A percentile compares a stretch with the other conserved stretches of the same genome.
phyloP scores from a whole-genome alignment of 2,113 vertebrate species.

The Numida meleagris region DNA sequence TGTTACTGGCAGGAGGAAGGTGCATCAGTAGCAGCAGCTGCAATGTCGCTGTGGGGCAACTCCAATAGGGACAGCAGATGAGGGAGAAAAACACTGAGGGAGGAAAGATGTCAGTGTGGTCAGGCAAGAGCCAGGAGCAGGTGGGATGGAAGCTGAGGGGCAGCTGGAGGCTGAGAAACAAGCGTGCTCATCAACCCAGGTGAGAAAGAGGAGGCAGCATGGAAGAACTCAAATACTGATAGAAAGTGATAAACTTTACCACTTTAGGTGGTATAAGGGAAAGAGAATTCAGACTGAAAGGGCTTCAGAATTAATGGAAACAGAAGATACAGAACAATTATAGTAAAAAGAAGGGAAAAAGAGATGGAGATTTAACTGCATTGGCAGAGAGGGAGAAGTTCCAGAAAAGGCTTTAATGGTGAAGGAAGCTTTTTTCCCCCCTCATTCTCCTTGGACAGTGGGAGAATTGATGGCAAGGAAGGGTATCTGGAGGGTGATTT shows the following conservation, averaged over 20 bases:
- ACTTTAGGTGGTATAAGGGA: neutral
- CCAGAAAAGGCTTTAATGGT: neutral
- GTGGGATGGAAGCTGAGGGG: neutral
- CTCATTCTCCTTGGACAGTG: neutral
- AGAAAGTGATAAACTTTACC: neutral
- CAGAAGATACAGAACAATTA: neutral
- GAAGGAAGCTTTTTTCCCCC: neutral
- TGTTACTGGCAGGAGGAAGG: neutral
- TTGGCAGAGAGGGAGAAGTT: neutral
- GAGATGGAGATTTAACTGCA: neutral
- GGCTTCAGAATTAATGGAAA: neutral
- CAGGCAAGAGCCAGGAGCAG: neutral
- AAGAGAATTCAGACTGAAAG: neutral
- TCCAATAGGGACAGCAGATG: neutral
- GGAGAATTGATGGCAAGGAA: neutral
- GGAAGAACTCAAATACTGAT: neutral
- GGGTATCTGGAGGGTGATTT: neutral
- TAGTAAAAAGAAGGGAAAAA: neutral
- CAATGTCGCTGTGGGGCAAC: rapidly evolving
- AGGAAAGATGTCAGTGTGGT: neutral
- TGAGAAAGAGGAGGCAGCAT: neutral
- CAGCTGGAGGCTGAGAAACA: neutral
- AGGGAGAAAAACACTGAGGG: neutral
- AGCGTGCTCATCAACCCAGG: neutral
- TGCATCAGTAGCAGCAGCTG: rapidly evolving